Percentiles rank a stretch among this genome's conserved stretches.
Conservation (phyloP, 2,888 invertebrate species). For the Tinea trinotella region DNA sequence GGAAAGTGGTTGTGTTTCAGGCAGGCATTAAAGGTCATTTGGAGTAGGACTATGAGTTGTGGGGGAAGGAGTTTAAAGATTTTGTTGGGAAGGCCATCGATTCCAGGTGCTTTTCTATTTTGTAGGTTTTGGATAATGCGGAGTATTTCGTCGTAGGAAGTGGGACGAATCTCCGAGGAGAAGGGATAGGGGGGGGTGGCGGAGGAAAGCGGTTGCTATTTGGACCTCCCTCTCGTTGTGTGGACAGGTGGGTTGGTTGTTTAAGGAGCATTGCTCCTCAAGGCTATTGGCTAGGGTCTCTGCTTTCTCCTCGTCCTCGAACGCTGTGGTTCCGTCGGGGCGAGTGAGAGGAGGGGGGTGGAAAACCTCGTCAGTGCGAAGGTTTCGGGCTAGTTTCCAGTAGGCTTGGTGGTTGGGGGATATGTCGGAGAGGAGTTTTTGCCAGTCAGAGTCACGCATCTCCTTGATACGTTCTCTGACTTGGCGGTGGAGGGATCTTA, state of each 20-base stretch:
- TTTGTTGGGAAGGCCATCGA: neutral
- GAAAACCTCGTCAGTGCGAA: neutral
- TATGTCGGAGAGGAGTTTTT: neutral
- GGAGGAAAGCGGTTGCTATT: neutral
- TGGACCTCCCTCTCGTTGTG: neutral
- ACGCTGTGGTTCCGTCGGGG: neutral
- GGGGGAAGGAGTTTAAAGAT: neutral
- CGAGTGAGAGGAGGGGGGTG: neutral
- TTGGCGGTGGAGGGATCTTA: neutral
- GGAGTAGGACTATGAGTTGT: neutral
- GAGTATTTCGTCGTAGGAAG: neutral
- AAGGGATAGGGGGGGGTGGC: neutral
- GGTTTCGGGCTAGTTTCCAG: neutral
- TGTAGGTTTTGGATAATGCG: neutral
- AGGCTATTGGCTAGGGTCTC: neutral
- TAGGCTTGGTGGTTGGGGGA: neutral
- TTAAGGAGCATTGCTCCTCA: neutral
- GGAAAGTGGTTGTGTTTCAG: neutral
- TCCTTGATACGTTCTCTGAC: neutral
- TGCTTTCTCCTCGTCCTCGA: slow-evolving; percentile 1
- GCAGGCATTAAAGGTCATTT: neutral
- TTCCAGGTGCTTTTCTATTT: neutral
- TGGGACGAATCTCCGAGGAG: neutral
- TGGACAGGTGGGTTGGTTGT: neutral
- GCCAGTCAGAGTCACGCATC: neutral